phyloP scores from a whole-genome alignment of 2,113 vertebrate species.

The Pachyramphus minor region DNA sequence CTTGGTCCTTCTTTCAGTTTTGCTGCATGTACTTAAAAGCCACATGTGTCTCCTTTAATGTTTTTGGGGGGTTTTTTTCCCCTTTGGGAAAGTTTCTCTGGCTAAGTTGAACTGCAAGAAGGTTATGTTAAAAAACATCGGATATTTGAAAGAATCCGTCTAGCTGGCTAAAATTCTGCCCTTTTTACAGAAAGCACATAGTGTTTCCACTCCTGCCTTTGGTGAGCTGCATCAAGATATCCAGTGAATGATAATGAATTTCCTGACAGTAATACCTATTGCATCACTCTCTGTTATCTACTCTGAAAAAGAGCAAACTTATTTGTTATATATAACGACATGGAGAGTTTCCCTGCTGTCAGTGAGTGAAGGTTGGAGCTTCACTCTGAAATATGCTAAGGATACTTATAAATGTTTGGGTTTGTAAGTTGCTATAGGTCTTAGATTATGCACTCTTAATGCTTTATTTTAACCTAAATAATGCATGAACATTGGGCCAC shows the following conservation, averaged over 20 bases:
- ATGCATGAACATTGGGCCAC: neutral
- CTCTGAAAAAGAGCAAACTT: neutral
- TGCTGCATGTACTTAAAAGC: neutral
- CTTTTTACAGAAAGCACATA: neutral
- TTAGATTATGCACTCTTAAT: neutral
- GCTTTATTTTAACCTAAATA: neutral
- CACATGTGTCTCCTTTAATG: neutral
- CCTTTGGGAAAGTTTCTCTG: neutral
- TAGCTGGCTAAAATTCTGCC: neutral
- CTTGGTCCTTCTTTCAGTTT: neutral
- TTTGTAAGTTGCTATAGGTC: neutral
- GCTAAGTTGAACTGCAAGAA: neutral
- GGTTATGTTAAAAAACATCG: neutral
- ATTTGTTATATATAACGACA: neutral
- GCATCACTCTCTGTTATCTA: neutral
- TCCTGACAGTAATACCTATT: neutral
- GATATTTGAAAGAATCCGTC: neutral
- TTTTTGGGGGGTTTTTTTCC: neutral
- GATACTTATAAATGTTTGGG: neutral
- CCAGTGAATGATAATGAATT: neutral
- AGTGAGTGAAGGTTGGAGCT: neutral
- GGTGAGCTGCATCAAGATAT: neutral
- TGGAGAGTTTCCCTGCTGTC: neutral
- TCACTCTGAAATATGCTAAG: neutral
- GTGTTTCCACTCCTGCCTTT: neutral